Evolutionary conservation across 2,113 vertebrate species (phyloP).

Genomic region (Mobula hypostoma): DNA sequence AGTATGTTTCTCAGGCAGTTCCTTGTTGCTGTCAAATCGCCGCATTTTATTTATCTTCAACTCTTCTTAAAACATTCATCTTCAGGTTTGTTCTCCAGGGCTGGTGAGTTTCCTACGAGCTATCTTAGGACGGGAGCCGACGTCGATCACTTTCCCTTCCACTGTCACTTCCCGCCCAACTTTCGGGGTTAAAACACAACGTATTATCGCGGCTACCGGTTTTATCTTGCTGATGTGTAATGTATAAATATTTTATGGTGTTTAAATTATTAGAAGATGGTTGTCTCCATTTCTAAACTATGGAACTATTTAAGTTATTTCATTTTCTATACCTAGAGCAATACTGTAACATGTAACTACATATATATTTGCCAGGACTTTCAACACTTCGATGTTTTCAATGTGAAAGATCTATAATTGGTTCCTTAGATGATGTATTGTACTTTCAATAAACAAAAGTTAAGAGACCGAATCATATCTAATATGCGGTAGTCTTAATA

Average conservation of each 20-base stretch:
- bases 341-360: not conserved
- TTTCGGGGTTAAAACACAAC: not conserved
- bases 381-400: constrained; percentile 6
- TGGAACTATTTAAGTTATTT: not conserved
- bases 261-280: not conserved
- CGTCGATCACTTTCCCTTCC: not conserved
- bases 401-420: not conserved
- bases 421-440: not conserved
- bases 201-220: not conserved
- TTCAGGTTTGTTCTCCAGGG: not conserved
- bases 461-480: not conserved
- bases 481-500: not conserved
- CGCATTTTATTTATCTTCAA: not conserved
- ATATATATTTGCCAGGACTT: constrained; percentile 3
- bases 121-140: no score
- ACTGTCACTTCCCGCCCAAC: not conserved
- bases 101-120: not conserved
- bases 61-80: not conserved
- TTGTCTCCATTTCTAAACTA: not conserved
- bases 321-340: constrained; percentile 4
- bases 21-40: not conserved
- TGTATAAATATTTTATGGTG: constrained; percentile 2
- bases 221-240: constrained; percentile 2
- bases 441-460: not conserved
- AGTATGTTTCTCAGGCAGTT: constrained; percentile 31